Evolutionary conservation across 2,113 vertebrate genomes (phyloP).

Genomic region (Gracilinanus agilis): DNA sequence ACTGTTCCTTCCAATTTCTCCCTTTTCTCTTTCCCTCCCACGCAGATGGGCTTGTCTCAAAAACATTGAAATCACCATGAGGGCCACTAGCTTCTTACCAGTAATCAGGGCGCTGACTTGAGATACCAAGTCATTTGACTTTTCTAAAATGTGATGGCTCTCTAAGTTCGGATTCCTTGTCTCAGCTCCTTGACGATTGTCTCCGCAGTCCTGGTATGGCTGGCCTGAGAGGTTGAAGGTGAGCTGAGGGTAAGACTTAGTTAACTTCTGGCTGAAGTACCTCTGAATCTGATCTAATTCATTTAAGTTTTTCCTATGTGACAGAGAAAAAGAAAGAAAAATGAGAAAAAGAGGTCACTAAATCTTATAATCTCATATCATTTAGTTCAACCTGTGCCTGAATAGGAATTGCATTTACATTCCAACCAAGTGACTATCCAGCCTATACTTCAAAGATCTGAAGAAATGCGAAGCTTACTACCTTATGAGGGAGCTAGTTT

Average conservation of each 20-base stretch:
- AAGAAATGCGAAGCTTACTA: not conserved
- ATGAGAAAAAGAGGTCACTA: slow-evolving; percentile 10
- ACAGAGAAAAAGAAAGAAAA: not conserved
- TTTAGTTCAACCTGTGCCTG: not conserved
- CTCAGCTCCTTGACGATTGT: not conserved
- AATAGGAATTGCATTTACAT: not conserved
- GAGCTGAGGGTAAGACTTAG: slow-evolving; percentile 82
- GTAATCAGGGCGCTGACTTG: slow-evolving; percentile 90
- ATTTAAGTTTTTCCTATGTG: slow-evolving; percentile 91
- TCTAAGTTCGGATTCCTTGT: slow-evolving; percentile 49
- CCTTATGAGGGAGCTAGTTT: not conserved
- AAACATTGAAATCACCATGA: slow-evolving; percentile 35
- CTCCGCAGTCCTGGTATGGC: slow-evolving; percentile 53
- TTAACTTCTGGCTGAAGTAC: slow-evolving; percentile 94
- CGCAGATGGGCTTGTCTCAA: not conserved
- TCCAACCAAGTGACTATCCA: not conserved
- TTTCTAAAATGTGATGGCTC: slow-evolving; percentile 58
- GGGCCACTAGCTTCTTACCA: slow-evolving; percentile 83
- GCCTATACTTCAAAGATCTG: not conserved
- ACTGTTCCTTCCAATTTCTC: not conserved
- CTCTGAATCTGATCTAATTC: slow-evolving; percentile 96
- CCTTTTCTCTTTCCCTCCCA: not conserved
- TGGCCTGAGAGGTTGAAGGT: slow-evolving; percentile 28
- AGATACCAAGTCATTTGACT: slow-evolving; percentile 88
- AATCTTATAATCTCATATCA: not conserved